phyloP scores from a whole-genome alignment of 2,113 vertebrate species.

The Coracopsis vasa region DNA sequence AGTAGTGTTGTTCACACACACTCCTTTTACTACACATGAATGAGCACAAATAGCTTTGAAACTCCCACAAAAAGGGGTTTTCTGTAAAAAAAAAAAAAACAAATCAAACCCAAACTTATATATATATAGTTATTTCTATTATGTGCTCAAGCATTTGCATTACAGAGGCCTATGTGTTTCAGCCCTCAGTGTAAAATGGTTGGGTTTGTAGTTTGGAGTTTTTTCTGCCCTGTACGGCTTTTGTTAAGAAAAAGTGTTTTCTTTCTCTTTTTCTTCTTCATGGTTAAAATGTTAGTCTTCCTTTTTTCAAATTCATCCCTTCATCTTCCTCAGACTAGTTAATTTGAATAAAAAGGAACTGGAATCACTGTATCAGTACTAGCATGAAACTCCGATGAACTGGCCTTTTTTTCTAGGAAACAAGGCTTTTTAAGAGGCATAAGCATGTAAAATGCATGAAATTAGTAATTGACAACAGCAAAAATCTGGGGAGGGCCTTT shows the following conservation, averaged over 20 bases:
- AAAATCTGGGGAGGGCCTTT: neutral
- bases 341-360: neutral
- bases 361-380: neutral
- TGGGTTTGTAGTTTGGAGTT: rapidly evolving
- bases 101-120: neutral
- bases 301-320: neutral
- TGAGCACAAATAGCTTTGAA: neutral
- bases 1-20: neutral
- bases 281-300: neutral
- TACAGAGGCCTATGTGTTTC: neutral
- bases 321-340: neutral
- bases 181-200: neutral
- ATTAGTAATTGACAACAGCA: neutral
- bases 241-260: neutral
- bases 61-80: neutral
- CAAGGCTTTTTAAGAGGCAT: neutral
- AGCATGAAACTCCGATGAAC: neutral
- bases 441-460: neutral
- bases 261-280: neutral
- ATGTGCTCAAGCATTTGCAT: neutral
- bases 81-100: no score
- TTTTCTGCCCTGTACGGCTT: neutral
- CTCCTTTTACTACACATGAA: neutral
- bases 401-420: neutral
- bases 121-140: neutral